These are phyloP conservation scores for Syngnathus scovelli DNA, from an alignment of 2,113 vertebrate species.

Conservation along the genomic window DNA sequence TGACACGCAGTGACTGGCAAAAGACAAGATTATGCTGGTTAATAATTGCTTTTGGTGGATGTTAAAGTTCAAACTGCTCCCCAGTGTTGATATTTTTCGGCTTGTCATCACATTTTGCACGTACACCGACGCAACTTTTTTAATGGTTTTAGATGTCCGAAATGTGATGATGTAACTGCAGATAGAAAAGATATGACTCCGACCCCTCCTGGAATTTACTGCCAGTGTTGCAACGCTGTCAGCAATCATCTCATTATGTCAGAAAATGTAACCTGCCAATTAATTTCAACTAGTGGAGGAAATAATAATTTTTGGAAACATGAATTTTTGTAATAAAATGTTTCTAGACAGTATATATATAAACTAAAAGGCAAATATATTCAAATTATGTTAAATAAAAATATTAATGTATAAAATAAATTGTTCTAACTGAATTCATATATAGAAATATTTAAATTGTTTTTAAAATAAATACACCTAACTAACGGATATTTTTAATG, in stretches of 20 bases:
- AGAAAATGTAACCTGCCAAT: not conserved
- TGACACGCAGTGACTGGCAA: not conserved
- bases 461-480: no score
- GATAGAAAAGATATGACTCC: not conserved
- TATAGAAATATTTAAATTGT: no score
- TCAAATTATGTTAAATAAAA: no score
- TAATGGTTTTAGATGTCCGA: not conserved
- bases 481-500: no score
- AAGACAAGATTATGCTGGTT: slow-evolving; percentile 1
- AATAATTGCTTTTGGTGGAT: not conserved
- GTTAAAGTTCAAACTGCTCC: not conserved
- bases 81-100: not conserved
- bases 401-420: no score
- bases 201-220: not conserved
- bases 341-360: no score
- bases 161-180: not conserved
- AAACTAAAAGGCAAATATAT: no score
- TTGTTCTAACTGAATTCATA: no score
- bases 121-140: not conserved
- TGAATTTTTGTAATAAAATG: not conserved
- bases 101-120: not conserved
- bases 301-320: no score
- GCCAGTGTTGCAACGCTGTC: not conserved
- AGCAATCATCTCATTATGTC: not conserved
- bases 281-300: not conserved